Percentiles rank a stretch among this genome's conserved stretches.
phyloP scores from a whole-genome alignment of 1,140 invertebrate species.

The Drosophila mauritiana region DNA sequence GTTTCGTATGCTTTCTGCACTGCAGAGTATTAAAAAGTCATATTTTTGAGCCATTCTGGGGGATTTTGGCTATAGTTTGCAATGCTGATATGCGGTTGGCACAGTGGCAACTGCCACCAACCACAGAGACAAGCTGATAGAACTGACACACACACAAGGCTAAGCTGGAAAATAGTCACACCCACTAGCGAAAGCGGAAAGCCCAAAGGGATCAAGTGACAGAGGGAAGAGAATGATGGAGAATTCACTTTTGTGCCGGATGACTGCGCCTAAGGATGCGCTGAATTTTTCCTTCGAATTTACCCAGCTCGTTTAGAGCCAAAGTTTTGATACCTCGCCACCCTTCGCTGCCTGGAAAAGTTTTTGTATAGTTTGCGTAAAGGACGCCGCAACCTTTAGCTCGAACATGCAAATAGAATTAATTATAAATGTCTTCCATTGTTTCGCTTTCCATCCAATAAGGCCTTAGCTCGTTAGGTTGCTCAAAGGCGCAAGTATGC shows the following conservation, averaged over 20 bases:
- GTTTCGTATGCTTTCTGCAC: not conserved
- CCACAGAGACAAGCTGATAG: conserved; percentile 21
- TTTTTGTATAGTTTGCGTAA: conserved; percentile 27
- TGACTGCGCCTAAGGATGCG: conserved; percentile 37
- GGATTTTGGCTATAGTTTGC: conserved; percentile 37
- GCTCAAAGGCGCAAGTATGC: conserved; percentile 12
- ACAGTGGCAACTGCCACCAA: conserved; percentile 15
- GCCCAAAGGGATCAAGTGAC: not conserved
- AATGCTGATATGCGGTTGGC: conserved; percentile 40
- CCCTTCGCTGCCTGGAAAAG: conserved; percentile 12
- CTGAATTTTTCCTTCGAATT: conserved; percentile 15
- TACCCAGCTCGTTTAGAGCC: not conserved
- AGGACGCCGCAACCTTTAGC: conserved; percentile 8
- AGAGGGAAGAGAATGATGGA: not conserved
- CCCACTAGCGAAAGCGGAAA: conserved; percentile 9
- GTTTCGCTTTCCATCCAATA: conserved; percentile 29
- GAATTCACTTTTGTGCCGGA: conserved; percentile 34
- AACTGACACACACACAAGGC: conserved; percentile 17
- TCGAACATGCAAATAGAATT: conserved; percentile 23
- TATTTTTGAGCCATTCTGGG: conserved; percentile 18
- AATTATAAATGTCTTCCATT: conserved; percentile 41
- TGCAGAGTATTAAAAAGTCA: conserved; percentile 30
- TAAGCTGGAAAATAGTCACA: conserved; percentile 23
- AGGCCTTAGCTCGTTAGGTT: not conserved
- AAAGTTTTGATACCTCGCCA: conserved; percentile 26